These are phyloP conservation scores for Gallinago undulata DNA, from an alignment of 2,113 vertebrate genomes.

Conservation along the genomic window DNA sequence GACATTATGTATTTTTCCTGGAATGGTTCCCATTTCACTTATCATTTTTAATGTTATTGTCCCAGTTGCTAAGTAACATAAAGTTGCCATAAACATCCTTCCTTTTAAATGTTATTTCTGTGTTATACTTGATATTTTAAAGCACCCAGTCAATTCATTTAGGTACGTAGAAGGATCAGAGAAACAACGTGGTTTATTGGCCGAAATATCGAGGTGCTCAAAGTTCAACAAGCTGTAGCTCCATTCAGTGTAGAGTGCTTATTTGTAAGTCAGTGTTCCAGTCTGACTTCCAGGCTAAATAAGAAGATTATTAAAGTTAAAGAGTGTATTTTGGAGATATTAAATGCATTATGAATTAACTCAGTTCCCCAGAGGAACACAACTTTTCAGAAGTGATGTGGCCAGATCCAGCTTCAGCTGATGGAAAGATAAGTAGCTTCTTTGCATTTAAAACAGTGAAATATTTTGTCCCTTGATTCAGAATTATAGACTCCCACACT, in stretches of 20 bases:
- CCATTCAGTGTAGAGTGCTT: background rate
- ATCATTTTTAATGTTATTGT: slow-evolving; percentile 22
- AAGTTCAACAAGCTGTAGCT: background rate
- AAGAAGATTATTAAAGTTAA: background rate
- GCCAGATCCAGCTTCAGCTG: background rate
- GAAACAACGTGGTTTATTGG: background rate
- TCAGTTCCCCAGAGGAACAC: background rate
- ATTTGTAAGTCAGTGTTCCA: background rate
- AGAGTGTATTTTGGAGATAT: background rate
- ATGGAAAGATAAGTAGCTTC: background rate
- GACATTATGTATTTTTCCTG: background rate
- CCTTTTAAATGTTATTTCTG: background rate
- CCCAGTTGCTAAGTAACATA: slow-evolving; percentile 17
- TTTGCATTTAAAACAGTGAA: background rate
- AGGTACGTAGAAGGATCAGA: background rate
- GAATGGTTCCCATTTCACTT: background rate
- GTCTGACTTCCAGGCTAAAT: background rate
- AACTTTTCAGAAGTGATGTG: background rate
- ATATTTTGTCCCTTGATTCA: background rate
- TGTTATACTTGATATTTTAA: background rate
- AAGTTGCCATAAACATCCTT: background rate
- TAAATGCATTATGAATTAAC: background rate
- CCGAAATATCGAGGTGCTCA: background rate
- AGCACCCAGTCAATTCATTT: background rate
- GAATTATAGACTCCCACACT: background rate